A percentile compares a stretch with the other conserved stretches of the same genome.
Evolutionary conservation across 2,888 invertebrate species (phyloP).

Genomic region (Mesorhabditis spiculigera): DNA sequence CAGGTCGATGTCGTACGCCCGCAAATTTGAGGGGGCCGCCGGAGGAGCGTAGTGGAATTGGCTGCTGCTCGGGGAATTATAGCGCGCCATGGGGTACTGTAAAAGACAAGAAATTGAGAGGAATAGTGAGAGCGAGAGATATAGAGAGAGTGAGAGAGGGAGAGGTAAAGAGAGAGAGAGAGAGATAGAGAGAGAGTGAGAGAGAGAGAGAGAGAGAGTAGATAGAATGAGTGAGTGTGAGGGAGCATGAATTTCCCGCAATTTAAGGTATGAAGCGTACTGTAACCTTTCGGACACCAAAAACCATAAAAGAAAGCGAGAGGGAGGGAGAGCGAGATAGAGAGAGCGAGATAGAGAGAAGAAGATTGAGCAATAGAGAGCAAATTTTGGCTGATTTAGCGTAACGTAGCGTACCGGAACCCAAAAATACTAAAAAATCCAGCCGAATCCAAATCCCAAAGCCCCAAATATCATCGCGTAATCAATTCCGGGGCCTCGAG

Average conservation of each 20-base stretch:
- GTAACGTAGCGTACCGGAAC: too few relatives aligned
- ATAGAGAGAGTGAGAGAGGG: conserved; percentile 11
- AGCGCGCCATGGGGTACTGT: not conserved
- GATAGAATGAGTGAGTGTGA: too few relatives aligned
- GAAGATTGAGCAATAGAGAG: not conserved
- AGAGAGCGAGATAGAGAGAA: not conserved
- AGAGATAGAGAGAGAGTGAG: not conserved
- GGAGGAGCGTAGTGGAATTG: not conserved
- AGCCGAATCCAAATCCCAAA: too few relatives aligned
- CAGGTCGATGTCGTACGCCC: conserved; percentile 26
- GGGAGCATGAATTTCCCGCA: not conserved
- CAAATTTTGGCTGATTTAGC: too few relatives aligned
- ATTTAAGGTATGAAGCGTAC: too few relatives aligned
- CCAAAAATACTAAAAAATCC: too few relatives aligned
- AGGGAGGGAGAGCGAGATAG: not conserved
- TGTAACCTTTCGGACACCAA: too few relatives aligned
- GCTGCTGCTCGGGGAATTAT: not conserved
- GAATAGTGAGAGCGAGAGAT: conserved; percentile 7
- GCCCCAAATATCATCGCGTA: too few relatives aligned
- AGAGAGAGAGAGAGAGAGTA: too few relatives aligned
- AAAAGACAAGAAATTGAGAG: conserved; percentile 4
- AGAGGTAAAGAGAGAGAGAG: conserved; percentile 7
- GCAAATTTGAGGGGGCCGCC: conserved; percentile 4
- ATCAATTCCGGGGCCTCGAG: not conserved
- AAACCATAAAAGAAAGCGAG: not conserved